Evolutionary conservation across 1,140 invertebrate genomes (phyloP).

Genomic region (Chironomus striatipennis): DNA sequence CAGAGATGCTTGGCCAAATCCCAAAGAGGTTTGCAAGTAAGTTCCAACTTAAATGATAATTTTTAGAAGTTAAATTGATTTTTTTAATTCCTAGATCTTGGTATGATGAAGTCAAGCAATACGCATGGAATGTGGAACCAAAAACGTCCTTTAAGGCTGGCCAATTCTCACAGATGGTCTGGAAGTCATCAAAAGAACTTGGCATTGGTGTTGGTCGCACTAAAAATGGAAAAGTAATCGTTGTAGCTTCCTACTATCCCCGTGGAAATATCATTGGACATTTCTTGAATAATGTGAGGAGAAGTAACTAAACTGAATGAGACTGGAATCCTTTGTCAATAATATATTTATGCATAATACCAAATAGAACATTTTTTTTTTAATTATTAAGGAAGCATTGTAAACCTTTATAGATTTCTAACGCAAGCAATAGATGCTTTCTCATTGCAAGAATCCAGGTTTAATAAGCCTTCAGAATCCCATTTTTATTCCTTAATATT

Average conservation of each 20-base stretch:
- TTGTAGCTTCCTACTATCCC: constrained; percentile 65
- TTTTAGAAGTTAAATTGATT: neutral
- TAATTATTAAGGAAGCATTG: neutral
- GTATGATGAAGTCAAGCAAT: constrained; percentile 57
- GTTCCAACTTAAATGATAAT: neutral
- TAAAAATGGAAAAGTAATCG: constrained; percentile 42
- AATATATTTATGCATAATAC: neutral
- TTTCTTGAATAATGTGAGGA: constrained; percentile 52
- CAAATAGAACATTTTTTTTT: neutral
- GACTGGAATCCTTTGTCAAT: neutral
- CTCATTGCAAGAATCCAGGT: neutral
- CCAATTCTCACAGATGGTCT: constrained; percentile 59
- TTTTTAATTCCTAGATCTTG: constrained; percentile 41
- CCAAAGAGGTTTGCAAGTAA: constrained; percentile 50
- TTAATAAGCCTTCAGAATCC: neutral
- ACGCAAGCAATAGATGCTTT: too few species aligned
- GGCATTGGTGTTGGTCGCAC: constrained; percentile 58
- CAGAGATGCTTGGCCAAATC: constrained; percentile 51
- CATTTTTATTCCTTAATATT: neutral
- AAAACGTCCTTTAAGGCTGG: constrained; percentile 39
- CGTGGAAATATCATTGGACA: constrained; percentile 61
- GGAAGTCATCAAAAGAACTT: constrained; percentile 56
- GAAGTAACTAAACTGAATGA: constrained; percentile 5
- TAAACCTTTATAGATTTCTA: neutral
- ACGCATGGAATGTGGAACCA: constrained; percentile 51